Conservation (phyloP, 2,888 invertebrate genomes). For the Ochlodes sylvanus region DNA sequence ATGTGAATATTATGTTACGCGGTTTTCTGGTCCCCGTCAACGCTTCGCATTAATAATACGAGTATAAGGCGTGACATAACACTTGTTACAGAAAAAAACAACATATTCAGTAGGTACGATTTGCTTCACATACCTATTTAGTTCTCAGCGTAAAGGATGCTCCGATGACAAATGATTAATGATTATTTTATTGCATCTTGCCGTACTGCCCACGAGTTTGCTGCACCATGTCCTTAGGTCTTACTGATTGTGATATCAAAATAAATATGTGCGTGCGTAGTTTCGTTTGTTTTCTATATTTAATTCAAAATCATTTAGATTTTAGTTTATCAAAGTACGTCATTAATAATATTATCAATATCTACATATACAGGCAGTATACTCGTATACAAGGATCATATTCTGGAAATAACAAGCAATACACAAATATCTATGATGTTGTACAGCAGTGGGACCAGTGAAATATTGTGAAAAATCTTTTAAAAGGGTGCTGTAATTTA, state of each 20-base stretch:
- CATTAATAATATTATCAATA: no score
- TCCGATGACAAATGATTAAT: conserved; percentile 73
- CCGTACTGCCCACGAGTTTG: conserved; percentile 60
- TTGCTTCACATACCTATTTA: conserved; percentile 48
- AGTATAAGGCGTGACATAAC: conserved; percentile 47
- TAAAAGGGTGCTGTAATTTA: neutral
- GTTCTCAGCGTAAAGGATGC: conserved; percentile 55
- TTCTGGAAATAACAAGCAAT: no score
- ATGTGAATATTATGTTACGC: conserved; percentile 46
- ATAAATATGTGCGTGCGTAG: conserved; percentile 2
- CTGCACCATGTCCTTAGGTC: conserved; percentile 46
- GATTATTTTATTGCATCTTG: conserved; percentile 76
- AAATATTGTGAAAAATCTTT: neutral
- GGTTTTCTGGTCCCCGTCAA: conserved; percentile 46
- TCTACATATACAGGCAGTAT: no score
- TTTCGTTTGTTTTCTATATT: conserved; percentile 28
- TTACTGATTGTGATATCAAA: conserved; percentile 39
- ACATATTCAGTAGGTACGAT: conserved; percentile 49
- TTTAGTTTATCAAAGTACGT: no score
- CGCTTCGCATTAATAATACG: conserved; percentile 44
- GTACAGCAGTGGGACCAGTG: no score
- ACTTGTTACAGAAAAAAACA: conserved; percentile 50
- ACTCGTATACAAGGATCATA: no score
- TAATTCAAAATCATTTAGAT: neutral
- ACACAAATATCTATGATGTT: no score